A percentile compares a stretch with the other conserved stretches of the same genome.
These are phyloP conservation scores for Polymixis lichenea DNA, from an alignment of 2,888 invertebrate species.

Conservation along the genomic window DNA sequence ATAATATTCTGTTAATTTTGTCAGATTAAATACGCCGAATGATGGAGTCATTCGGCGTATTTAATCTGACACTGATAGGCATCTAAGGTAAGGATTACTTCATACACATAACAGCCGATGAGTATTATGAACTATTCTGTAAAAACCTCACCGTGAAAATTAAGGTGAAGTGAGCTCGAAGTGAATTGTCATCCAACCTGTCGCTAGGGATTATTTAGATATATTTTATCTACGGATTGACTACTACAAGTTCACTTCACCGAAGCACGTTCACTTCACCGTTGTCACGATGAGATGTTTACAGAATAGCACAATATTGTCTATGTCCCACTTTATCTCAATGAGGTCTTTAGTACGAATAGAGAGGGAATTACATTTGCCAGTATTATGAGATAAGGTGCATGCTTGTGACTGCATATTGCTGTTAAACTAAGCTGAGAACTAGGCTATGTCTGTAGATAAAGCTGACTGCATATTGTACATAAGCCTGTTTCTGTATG, in stretches of 20 bases:
- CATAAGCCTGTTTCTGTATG: background rate
- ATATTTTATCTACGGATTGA: no score
- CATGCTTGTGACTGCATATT: slow-evolving; percentile 38
- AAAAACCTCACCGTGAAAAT: no score
- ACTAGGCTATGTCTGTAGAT: no score
- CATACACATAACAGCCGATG: background rate
- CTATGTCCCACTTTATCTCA: slow-evolving; percentile 11
- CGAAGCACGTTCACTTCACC: no score
- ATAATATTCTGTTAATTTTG: background rate
- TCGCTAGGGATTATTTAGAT: no score
- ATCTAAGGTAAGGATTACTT: background rate
- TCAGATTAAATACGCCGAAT: background rate
- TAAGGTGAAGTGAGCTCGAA: no score
- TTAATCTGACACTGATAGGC: background rate
- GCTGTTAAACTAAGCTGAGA: slow-evolving; percentile 18
- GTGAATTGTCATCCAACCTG: no score
- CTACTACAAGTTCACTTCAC: no score
- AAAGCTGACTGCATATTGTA: slow-evolving; percentile 43
- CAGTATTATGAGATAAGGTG: slow-evolving; percentile 16
- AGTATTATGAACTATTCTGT: background rate
- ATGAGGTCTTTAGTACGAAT: background rate
- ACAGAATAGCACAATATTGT: slow-evolving; percentile 5
- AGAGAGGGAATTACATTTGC: slow-evolving; percentile 24
- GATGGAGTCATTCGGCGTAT: no score
- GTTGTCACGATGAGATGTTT: no score